Conservation (phyloP, 2,888 invertebrate genomes). For the Sarcophaga variegata region DNA sequence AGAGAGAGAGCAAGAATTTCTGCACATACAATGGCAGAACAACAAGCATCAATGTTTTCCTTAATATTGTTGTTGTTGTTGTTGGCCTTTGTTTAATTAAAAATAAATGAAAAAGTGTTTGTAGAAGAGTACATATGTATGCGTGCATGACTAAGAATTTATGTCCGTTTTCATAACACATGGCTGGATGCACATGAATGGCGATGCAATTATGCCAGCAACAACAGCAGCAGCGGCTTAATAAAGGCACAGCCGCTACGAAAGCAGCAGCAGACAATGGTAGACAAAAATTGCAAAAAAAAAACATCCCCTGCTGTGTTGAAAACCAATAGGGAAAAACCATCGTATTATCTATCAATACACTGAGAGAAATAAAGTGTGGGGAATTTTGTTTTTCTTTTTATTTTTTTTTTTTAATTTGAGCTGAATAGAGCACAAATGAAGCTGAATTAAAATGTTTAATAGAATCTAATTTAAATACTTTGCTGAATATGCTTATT, state of each 20-base stretch:
- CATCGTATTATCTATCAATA: neutral
- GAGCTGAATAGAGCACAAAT: too few relatives aligned
- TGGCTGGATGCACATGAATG: conserved; percentile 39
- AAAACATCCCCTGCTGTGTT: conserved; percentile 56
- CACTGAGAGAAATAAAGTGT: conserved; percentile 13
- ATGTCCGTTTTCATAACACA: neutral
- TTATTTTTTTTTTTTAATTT: too few relatives aligned
- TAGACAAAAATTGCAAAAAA: neutral
- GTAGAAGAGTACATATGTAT: neutral
- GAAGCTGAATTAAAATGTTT: too few relatives aligned
- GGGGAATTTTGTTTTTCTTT: too few relatives aligned
- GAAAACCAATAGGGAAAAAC: conserved; percentile 5
- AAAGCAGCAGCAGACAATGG: neutral
- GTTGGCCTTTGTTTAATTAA: conserved; percentile 24
- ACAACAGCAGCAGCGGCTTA: conserved; percentile 28
- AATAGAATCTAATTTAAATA: too few relatives aligned
- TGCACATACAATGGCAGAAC: conserved; percentile 48
- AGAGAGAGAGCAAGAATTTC: conserved; percentile 26
- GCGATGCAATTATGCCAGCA: conserved; percentile 39
- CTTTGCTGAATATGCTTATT: too few relatives aligned
- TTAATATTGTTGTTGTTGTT: neutral
- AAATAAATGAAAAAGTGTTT: conserved; percentile 1
- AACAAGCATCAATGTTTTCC: conserved; percentile 38
- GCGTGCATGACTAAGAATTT: neutral
- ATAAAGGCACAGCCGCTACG: conserved; percentile 39